These are phyloP conservation scores for Zonotrichia albicollis DNA, from an alignment of 2,797 vertebrate genomes.

Conservation along the genomic window DNA sequence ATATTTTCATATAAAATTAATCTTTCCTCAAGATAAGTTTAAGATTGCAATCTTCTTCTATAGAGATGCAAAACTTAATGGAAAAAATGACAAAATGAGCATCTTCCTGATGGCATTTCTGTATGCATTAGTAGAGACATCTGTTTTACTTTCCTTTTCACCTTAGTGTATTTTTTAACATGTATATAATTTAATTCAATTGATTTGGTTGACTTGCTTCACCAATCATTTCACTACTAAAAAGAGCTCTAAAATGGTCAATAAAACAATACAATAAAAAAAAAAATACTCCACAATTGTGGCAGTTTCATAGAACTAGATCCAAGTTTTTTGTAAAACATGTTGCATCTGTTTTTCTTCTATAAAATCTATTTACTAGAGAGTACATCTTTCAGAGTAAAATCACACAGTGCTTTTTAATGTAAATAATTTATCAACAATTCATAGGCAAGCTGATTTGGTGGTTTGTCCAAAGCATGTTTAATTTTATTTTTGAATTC, in stretches of 20 bases:
- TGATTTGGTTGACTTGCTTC: not conserved
- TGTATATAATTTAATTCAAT: not conserved
- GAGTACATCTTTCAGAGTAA: not conserved
- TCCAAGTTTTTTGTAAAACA: not conserved
- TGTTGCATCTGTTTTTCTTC: not conserved
- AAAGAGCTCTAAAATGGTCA: not conserved
- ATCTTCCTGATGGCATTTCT: not conserved
- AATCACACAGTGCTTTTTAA: not conserved
- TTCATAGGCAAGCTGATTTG: not conserved
- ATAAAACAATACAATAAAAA: not conserved
- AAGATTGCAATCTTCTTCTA: not conserved
- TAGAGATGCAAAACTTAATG: not conserved
- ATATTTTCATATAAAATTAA: not conserved
- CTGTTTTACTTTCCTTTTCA: not conserved
- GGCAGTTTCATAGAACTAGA: not conserved
- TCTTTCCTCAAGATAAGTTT: not conserved
- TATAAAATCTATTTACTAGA: not conserved
- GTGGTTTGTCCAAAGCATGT: not conserved
- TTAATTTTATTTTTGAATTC: not conserved
- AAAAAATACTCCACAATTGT: not conserved
- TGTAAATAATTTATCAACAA: not conserved
- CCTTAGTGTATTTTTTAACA: not conserved
- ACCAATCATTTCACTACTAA: not conserved
- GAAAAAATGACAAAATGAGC: not conserved
- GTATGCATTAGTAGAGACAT: not conserved